Percentiles rank a stretch among this genome's conserved stretches.
Evolutionary conservation across 2,888 invertebrate genomes (phyloP).

Genomic region (Antitype chi): DNA sequence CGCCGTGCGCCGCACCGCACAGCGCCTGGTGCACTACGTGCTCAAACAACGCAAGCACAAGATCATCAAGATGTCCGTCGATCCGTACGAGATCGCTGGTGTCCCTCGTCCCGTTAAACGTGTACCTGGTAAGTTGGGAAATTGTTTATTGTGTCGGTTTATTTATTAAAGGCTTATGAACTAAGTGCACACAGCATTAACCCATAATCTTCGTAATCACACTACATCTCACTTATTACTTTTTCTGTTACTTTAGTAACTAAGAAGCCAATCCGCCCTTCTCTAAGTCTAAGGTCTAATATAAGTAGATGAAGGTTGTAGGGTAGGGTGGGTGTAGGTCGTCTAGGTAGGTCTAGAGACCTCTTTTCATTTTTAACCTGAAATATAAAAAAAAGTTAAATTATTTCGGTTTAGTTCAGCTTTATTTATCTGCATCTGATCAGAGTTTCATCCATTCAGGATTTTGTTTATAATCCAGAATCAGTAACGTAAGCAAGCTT

Average conservation of each 20-base stretch:
- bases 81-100: constrained; percentile 88
- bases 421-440: neutral
- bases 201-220: neutral
- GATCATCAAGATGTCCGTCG: constrained; percentile 91
- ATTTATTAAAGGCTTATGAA: neutral
- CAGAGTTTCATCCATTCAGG: neutral
- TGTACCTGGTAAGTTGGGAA: constrained; percentile 78
- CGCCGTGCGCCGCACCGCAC: constrained; percentile 93
- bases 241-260: neutral
- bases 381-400: neutral
- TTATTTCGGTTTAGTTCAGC: neutral
- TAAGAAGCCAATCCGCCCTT: neutral
- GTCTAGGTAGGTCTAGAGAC: too few relatives aligned
- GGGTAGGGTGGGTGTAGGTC: too few relatives aligned
- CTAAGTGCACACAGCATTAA: neutral
- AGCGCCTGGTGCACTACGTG: constrained; percentile 91
- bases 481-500: neutral
- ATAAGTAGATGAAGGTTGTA: too few relatives aligned
- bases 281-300: too few relatives aligned
- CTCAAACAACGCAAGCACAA: constrained; percentile 94
- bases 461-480: neutral
- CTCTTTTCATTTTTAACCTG: neutral
- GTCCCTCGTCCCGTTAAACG: constrained; percentile 75
- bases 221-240: neutral
- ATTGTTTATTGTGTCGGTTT: neutral